Evolutionary conservation across 2,113 vertebrate genomes (phyloP), one percentile per base, ranked within the genome.

Genomic region (Polyodon spathula): DNA sequence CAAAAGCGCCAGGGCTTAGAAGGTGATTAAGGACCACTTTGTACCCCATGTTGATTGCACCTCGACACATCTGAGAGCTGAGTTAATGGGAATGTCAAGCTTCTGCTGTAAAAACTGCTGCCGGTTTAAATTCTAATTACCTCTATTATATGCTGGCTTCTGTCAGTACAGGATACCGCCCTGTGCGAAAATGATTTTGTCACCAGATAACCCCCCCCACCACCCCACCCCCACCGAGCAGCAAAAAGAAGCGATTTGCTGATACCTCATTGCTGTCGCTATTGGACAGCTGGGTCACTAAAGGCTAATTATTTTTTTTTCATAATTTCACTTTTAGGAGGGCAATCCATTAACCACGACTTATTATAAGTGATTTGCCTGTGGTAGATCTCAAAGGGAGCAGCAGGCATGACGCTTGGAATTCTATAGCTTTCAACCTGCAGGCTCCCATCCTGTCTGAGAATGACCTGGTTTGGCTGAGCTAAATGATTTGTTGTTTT

Each of bases 231-330:
- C 6, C 56, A 15, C 39, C 37, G 37, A 12, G 27, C 12, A 6
- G 57, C n/a, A n/a, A 48, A 9, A 40, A 50, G 55, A 41, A n/a
- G 11, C 2, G 48, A 50, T 50, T 6, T 50, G 48, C 12, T 14
- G 48, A 50, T 12, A n/a, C 52, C 38, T 11, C 40, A 57, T 62
- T 59, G 8, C 12, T 44, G 50, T 17, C 63, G 44, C 48, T 73
- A 73, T 74, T 68, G 68, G 82, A 84, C 73, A 78, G 78, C 72
- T 68, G 78, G 82, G 84, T 82, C 75, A 68, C 77, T 71, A 69
- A 77, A 85, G 83, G 81, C 76, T 86, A 84, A 85, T 84, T 84
- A 76, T 81, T 82, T 83, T 27, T 27, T 27, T 27, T 27, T 81
- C 76, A 82, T 81, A 84, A 85, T 87, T 85, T 79, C 71, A 77